These are phyloP conservation scores for Eremobia ochroleuca DNA, from an alignment of 2,888 invertebrate species.

Conservation along the genomic window DNA sequence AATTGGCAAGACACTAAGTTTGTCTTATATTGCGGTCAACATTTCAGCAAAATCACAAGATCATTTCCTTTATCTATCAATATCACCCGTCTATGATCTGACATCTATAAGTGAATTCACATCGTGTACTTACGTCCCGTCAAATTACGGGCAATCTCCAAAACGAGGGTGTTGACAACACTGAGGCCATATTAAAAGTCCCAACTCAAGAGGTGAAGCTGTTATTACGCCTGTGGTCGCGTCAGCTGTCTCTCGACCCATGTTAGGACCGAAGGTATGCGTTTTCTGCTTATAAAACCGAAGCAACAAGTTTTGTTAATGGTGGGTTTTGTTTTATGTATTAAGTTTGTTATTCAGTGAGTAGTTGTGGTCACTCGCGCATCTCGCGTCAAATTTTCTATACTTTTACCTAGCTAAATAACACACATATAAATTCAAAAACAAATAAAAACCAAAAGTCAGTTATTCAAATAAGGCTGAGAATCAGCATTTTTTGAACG, in stretches of 20 bases:
- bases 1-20: neutral
- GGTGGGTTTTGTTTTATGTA: conserved; percentile 43
- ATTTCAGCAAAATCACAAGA: conserved; percentile 15
- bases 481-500: neutral
- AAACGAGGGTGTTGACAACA: conserved; percentile 73
- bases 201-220: conserved; percentile 76
- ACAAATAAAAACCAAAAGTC: neutral
- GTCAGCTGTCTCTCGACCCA: conserved; percentile 82
- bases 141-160: conserved; percentile 74
- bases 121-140: conserved; percentile 65
- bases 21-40: too few relatives aligned
- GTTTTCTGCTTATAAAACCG: conserved; percentile 67
- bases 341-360: conserved; percentile 8
- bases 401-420: neutral
- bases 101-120: conserved; percentile 61
- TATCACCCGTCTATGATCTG: conserved; percentile 39
- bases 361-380: neutral
- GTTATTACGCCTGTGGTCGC: conserved; percentile 78
- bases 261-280: conserved; percentile 71
- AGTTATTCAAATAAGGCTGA: neutral
- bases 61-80: conserved; percentile 8
- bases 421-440: neutral
- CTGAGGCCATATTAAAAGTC: conserved; percentile 81
- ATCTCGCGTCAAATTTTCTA: neutral
- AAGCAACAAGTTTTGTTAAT: conserved; percentile 77